Evolutionary conservation across 2,888 invertebrate species (phyloP), one percentile per base, ranked within the genome.

Genomic region (Diachrysia chrysitis): DNA sequence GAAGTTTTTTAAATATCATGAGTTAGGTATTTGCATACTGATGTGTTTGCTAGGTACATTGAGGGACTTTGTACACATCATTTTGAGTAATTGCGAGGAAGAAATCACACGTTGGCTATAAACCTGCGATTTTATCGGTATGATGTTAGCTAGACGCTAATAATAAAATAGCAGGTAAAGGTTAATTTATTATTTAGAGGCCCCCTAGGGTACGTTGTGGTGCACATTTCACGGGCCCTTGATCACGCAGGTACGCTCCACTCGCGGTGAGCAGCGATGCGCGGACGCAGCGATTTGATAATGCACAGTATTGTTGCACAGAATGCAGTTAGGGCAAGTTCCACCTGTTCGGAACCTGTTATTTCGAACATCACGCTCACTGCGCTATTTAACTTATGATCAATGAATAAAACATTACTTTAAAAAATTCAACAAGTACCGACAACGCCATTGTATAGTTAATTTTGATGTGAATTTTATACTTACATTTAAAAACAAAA

Each of bases 181-280:
- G n/a, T 63, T 55, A 29, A 55, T 66, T 55, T 66, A 63, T 68
- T 57, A 78, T 76, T 80, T 76, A 59, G 74, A 77, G 81, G 81
- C 78, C 73, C 71, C 68, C 79, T 82, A 77, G 69, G 76, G 74
- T 75, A 76, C 69, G 77, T 76, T 75, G 76, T 75, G 69, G 61
- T 65, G 66, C 71, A 83, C 87, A 91, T 92, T 94, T 93, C 89
- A 93, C 89, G 92, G 92, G 84, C 90, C 93, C 93, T 91, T 92
- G 91, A 83, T 77, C 90, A 89, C 85, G 86, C 83, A 87, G 87
- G 88, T 87, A 84, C 87, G 87, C 86, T 86, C 85, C 88, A 86
- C 79, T 84, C 73, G 61, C 64, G 67, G 87, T 86, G 89, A 83
- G 86, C 90, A 90, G 76, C 90, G 90, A 87, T 89, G 89, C 91